phyloP scores from a whole-genome alignment of 2,888 invertebrate species.

The Agrochola litura region DNA sequence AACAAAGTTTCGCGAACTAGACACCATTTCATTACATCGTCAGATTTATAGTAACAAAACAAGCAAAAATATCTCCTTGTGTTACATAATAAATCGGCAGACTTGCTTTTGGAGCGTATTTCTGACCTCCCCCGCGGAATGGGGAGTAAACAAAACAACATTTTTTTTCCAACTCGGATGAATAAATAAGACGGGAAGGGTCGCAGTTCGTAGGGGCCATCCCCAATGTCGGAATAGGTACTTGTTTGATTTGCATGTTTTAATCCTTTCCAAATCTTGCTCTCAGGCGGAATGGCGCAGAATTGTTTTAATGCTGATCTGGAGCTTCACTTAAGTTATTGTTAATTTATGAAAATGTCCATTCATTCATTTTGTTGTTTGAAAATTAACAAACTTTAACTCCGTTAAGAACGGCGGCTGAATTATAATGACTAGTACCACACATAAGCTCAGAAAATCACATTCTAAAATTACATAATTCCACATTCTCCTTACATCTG shows the following conservation, averaged over 20 bases:
- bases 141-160: constrained; percentile 89
- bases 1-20: constrained; percentile 46
- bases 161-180: constrained; percentile 86
- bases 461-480: constrained; percentile 26
- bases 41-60: constrained; percentile 79
- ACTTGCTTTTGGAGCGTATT: constrained; percentile 79
- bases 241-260: constrained; percentile 90
- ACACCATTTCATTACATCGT: constrained; percentile 65
- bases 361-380: constrained; percentile 27
- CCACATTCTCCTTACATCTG: constrained; percentile 28
- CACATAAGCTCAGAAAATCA: not conserved
- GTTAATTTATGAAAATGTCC: constrained; percentile 56
- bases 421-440: no score
- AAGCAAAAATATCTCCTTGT: constrained; percentile 80
- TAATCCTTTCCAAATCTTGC: constrained; percentile 86
- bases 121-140: constrained; percentile 76
- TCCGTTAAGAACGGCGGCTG: no score
- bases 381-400: not conserved
- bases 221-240: constrained; percentile 82
- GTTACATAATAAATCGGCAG: constrained; percentile 79
- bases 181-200: constrained; percentile 89
- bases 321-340: constrained; percentile 55
- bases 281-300: constrained; percentile 75
- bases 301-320: constrained; percentile 69
- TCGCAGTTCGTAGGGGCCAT: constrained; percentile 79